Base-by-base conservation (phyloP, 2,888 invertebrate species). In the Hydraecia micacea region DNA sequence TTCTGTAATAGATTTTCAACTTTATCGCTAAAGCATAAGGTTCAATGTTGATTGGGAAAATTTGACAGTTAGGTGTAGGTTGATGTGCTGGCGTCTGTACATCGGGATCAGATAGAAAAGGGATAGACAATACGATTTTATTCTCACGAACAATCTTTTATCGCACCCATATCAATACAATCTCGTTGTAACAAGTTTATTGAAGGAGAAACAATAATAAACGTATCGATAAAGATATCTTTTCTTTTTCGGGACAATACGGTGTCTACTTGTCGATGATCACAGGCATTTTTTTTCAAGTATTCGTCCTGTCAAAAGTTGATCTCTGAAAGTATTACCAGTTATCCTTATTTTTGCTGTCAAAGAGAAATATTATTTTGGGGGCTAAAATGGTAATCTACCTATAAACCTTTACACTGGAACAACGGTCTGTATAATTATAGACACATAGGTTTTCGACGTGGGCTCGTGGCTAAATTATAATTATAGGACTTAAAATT, bases 111-210 rank as follows among this genome's bases (percentile, higher is more conserved):
- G 42, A 69, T 66, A 42, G 69, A 49, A 70, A 60, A 60, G 28
- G 79, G 66, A 15, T 80, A 46, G 66, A 66, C 42, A 36, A 82
- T 58, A 79, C 58, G 68, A 65, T 58, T 78, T 79, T 36, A 60
- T 80, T 66, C 69, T 79, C 70, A 52, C 65, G 28, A 79, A 84
- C 18, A 69, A 80, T 66, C 79, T 66, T 80, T 62, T 84, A 69
- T 84, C 84, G 60, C 28, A 66, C n/a, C 42, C 69, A 46, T 80
- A 80, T 70, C 80, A 69, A 79, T 80, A 84, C 58, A 70, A 84
- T 79, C 52, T 79, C 58, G 79, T 70, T 66, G 58, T 84, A 15
- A 84, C 84, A 80, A 80, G 69, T 79, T 70, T 46, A 80, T 9
- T 46, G 15, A 18, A 65, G 25, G 11, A 58, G 42, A 84, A 84